Evolutionary conservation across 2,797 vertebrate species (phyloP).

Genomic region (Falco concolor): DNA sequence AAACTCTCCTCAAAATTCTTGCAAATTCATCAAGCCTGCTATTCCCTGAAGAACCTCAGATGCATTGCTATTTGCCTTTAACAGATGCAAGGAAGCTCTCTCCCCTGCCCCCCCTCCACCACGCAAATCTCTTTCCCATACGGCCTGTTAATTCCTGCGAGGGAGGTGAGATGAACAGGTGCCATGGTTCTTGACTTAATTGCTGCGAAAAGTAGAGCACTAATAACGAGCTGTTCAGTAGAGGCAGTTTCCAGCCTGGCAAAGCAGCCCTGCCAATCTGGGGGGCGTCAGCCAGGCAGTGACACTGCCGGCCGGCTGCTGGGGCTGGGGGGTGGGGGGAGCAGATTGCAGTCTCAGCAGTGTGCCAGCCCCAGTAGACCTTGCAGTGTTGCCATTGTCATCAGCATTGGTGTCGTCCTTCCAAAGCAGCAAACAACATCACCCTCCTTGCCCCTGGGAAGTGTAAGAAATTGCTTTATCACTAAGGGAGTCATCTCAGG

Average conservation of each 20-base stretch:
- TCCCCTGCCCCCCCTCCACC: background rate
- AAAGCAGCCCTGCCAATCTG: background rate
- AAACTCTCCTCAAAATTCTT: slow-evolving; percentile 2
- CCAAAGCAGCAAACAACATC: background rate
- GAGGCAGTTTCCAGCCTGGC: slow-evolving; percentile 28
- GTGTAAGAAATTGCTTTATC: background rate
- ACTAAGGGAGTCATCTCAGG: background rate
- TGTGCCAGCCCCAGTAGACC: background rate
- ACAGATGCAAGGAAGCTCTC: background rate
- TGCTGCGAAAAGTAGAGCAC: slow-evolving; percentile 25
- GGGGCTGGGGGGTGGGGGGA: background rate
- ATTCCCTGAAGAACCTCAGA: background rate
- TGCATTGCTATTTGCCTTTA: background rate
- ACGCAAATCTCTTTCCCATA: background rate
- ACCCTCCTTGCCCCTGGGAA: background rate
- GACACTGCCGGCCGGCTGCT: background rate
- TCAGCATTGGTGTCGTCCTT: background rate
- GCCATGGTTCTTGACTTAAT: slow-evolving; percentile 37
- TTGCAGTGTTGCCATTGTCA: background rate
- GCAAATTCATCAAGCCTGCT: slow-evolving; percentile 4
- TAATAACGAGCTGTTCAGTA: slow-evolving; percentile 34
- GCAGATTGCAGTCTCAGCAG: slow-evolving; percentile 3
- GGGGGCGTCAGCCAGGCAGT: background rate
- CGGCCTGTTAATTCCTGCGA: background rate
- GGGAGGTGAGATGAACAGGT: slow-evolving; percentile 14